A percentile compares a stretch with the other conserved stretches of the same genome.
Evolutionary conservation across 2,888 invertebrate species (phyloP).

Genomic region (Clitarchus hookeri): DNA sequence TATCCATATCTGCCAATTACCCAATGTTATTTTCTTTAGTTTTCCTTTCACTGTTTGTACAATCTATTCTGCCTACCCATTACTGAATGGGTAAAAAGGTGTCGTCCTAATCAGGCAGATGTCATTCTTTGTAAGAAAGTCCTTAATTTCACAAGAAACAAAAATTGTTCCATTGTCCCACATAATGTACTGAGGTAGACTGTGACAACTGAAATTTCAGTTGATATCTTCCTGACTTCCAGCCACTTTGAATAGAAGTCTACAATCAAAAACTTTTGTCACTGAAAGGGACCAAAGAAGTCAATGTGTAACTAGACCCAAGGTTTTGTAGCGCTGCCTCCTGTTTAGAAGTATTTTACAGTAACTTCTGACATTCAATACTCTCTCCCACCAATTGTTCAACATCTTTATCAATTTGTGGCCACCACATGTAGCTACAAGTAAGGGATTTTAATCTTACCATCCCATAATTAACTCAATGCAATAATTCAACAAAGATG

Average conservation of each 20-base stretch:
- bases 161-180: conserved; percentile 40
- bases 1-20: background rate
- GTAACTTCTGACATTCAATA: conserved; percentile 31
- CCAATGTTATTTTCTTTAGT: conserved; percentile 24
- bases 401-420: conserved; percentile 40
- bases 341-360: too few relatives aligned
- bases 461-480: too few relatives aligned
- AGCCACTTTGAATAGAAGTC: too few relatives aligned
- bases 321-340: too few relatives aligned
- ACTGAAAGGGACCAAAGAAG: conserved; percentile 43
- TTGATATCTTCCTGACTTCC: conserved; percentile 31
- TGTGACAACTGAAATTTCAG: conserved; percentile 36
- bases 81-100: conserved; percentile 41
- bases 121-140: conserved; percentile 39
- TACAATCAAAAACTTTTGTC: conserved; percentile 43
- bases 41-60: conserved; percentile 42
- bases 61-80: conserved; percentile 43
- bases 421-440: conserved; percentile 40
- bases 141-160: conserved; percentile 29
- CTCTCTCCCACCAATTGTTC: conserved; percentile 32
- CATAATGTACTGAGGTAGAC: conserved; percentile 33
- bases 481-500: conserved; percentile 26
- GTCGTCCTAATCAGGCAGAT: conserved; percentile 40
- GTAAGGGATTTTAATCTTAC: too few relatives aligned
- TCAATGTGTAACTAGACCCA: conserved; percentile 43